Evolutionary conservation across 2,113 vertebrate genomes (phyloP).

Genomic region (Mystacornis crossleyi): DNA sequence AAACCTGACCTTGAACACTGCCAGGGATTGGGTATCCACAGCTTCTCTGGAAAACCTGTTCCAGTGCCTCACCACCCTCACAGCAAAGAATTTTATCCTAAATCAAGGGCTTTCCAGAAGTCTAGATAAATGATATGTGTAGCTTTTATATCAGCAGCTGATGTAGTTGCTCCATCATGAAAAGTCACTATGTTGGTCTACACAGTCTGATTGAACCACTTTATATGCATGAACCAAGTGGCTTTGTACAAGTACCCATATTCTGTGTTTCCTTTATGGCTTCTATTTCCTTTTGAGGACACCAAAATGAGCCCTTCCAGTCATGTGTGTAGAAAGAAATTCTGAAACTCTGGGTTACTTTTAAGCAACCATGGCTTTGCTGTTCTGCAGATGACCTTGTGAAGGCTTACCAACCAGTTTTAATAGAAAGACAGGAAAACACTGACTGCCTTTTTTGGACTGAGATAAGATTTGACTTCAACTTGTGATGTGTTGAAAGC

Average conservation of each 20-base stretch:
- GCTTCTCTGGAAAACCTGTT: neutral
- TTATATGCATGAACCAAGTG: rapidly evolving
- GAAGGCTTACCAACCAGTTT: neutral
- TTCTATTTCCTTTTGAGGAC: neutral
- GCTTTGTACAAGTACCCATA: neutral
- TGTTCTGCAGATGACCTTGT: neutral
- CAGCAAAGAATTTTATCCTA: rapidly evolving
- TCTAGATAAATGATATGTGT: neutral
- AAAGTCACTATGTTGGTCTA: neutral
- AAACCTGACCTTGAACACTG: neutral
- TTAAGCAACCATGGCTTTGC: neutral
- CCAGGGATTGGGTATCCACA: neutral
- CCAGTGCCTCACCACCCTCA: neutral
- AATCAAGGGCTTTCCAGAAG: neutral
- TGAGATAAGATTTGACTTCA: neutral
- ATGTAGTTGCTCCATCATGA: neutral
- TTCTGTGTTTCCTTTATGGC: neutral
- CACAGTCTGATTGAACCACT: neutral
- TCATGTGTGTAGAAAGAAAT: neutral
- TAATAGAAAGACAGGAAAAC: neutral
- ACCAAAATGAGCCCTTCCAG: neutral
- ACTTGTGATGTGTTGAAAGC: neutral
- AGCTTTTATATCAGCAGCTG: neutral
- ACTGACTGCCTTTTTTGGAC: neutral
- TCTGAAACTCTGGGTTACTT: neutral